Evolutionary conservation across 2,113 vertebrate species (phyloP), one percentile per base, ranked within the genome.

Genomic region (Ophiodon elongatus): DNA sequence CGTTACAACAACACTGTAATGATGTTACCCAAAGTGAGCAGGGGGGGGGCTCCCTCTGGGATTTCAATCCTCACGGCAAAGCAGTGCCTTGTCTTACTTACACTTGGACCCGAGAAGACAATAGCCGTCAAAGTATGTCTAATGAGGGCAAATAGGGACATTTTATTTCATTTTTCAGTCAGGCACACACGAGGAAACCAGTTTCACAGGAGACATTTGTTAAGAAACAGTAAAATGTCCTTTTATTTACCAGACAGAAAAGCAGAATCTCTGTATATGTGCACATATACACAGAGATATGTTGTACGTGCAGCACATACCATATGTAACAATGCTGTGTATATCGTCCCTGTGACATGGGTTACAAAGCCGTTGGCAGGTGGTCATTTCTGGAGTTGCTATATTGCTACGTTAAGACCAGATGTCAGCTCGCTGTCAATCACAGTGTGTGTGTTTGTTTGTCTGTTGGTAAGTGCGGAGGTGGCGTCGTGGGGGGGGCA

Each of bases 21-120:
- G 80, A 85, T 64, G 71, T 50, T 63, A 35, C 71, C 64, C 64
- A 72, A 39, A 72, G 43, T 79, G 63, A 84, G 60, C 52, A 21
- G 54, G 41, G 25, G 7, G 14, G 71, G 29, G 31, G 14, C 68
- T 82, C 47, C 71, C 68, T 45, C 27, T 66, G 63, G 80, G 87
- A 85, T 50, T 72, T 70, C 31, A 84, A 63, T 65, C 69, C 63
- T 75, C 29, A 29, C 15, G 7, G 54, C 29, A 11, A 27, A 47
- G 29, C 17, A 57, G 31, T 37, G 35, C 37, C 67, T 73, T 33
- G 13, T 82, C 78, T 85, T 71, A 78, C 68, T 80, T 88, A 84
- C n/a, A 80, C 29, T 67, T 39, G 0, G 29, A 35, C 82, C 60
- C 72, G 23, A 73, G 0, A 35, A 64, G 57, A 85, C 63, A 0